Percentiles rank a stretch among this genome's conserved stretches.
Evolutionary conservation across 2,888 invertebrate species (phyloP).

Genomic region (Cenopis cana): DNA sequence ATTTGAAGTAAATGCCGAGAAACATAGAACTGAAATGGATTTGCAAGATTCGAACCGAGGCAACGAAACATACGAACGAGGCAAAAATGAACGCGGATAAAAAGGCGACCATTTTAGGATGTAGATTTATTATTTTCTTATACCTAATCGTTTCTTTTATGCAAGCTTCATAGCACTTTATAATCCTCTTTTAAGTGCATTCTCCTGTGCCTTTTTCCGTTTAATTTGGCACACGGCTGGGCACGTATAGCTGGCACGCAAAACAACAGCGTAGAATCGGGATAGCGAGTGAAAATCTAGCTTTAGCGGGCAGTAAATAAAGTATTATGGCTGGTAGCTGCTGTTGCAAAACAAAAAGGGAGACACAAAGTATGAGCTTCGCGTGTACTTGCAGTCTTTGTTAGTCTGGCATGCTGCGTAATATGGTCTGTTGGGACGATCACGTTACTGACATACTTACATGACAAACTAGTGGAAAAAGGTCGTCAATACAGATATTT

Average conservation of each 20-base stretch:
- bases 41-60: background rate
- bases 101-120: conserved; percentile 1
- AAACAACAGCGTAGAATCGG: conserved; percentile 32
- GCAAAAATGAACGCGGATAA: background rate
- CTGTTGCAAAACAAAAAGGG: conserved; percentile 1
- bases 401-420: conserved; percentile 11
- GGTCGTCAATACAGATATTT: conserved; percentile 1
- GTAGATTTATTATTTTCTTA: background rate
- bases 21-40: background rate
- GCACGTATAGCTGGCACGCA: conserved; percentile 30
- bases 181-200: conserved; percentile 32
- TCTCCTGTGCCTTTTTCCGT: conserved; percentile 28
- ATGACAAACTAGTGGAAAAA: conserved; percentile 2
- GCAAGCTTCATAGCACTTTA: conserved; percentile 28
- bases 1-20: background rate
- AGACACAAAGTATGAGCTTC: background rate
- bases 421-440: conserved; percentile 39
- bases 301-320: conserved; percentile 24
- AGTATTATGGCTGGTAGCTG: conserved; percentile 23
- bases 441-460: conserved; percentile 35
- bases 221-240: conserved; percentile 40
- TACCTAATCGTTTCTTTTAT: conserved; percentile 17
- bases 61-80: background rate
- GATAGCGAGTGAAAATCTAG: conserved; percentile 25
- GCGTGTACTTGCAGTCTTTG: conserved; percentile 8